Evolutionary conservation across 2,113 vertebrate species (phyloP).

Genomic region (Gallinago undulata): DNA sequence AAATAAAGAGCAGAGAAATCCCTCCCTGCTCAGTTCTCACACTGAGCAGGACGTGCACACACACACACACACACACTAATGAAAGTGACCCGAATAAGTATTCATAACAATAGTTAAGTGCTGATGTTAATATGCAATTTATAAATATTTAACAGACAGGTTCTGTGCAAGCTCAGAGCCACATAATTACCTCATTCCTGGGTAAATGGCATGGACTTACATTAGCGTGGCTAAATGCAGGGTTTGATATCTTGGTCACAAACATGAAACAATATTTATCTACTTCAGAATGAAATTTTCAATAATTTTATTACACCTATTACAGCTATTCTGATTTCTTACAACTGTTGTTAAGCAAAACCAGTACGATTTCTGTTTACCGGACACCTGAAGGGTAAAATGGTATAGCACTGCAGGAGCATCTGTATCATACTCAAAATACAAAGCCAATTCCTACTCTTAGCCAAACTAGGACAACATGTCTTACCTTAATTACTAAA

Average conservation of each 20-base stretch:
- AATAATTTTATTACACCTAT: neutral
- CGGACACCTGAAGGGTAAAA: neutral
- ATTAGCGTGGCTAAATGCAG: neutral
- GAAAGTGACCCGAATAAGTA: neutral
- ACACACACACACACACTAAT: neutral
- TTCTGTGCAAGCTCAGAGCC: neutral
- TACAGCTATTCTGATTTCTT: neutral
- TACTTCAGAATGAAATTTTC: neutral
- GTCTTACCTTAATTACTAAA: neutral
- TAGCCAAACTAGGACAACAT: neutral
- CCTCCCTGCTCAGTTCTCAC: neutral
- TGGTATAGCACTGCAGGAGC: neutral
- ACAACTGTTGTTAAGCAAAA: neutral
- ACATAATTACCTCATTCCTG: neutral
- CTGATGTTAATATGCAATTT: neutral
- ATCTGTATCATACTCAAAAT: neutral
- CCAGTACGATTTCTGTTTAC: neutral
- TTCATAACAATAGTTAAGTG: conserved; percentile 6
- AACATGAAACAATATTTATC: neutral
- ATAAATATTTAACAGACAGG: conserved; percentile 35
- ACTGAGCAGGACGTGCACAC: neutral
- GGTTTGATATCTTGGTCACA: neutral
- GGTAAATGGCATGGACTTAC: neutral
- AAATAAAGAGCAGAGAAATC: neutral
- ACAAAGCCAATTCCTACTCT: neutral